Conservation (phyloP, 2,113 vertebrate species). For the Mesembrinibis cayennensis region DNA sequence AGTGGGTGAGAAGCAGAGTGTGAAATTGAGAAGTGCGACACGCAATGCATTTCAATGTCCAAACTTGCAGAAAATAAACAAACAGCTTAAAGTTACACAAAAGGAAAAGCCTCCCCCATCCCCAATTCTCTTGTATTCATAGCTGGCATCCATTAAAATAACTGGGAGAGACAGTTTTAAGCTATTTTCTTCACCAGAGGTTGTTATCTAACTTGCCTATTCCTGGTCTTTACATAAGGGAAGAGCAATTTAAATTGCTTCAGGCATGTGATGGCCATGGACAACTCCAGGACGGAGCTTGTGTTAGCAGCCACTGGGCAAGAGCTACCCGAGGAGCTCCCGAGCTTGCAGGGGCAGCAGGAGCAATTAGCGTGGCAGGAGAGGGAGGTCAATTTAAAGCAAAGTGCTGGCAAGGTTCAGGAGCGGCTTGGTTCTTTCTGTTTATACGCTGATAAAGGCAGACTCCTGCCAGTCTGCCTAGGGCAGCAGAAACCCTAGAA, state of each 20-base stretch:
- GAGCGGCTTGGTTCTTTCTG: background rate
- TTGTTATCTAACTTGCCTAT: conserved; percentile 57
- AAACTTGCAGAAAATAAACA: conserved; percentile 51
- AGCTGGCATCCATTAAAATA: conserved; percentile 37
- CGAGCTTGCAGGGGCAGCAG: background rate
- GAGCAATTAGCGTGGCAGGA: background rate
- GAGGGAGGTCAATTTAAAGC: background rate
- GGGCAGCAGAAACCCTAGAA: conserved; percentile 50
- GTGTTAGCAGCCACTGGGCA: background rate
- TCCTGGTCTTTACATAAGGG: conserved; percentile 47
- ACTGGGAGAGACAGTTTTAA: conserved; percentile 8
- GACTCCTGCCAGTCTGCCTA: conserved; percentile 47
- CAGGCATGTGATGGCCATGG: background rate
- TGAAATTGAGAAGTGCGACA: conserved; percentile 57
- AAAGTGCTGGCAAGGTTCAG: background rate
- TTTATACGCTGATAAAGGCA: conserved; percentile 14
- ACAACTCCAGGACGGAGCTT: background rate
- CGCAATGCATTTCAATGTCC: conserved; percentile 36
- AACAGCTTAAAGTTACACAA: conserved; percentile 43
- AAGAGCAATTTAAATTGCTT: background rate
- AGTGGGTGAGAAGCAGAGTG: conserved; percentile 54
- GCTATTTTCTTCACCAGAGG: conserved; percentile 47
- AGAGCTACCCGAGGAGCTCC: background rate
- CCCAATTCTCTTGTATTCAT: conserved; percentile 39
- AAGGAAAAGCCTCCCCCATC: conserved; percentile 47